Evolutionary conservation across 2,113 vertebrate genomes (phyloP), one percentile per base, ranked within the genome.

Genomic region (Chauna torquata): DNA sequence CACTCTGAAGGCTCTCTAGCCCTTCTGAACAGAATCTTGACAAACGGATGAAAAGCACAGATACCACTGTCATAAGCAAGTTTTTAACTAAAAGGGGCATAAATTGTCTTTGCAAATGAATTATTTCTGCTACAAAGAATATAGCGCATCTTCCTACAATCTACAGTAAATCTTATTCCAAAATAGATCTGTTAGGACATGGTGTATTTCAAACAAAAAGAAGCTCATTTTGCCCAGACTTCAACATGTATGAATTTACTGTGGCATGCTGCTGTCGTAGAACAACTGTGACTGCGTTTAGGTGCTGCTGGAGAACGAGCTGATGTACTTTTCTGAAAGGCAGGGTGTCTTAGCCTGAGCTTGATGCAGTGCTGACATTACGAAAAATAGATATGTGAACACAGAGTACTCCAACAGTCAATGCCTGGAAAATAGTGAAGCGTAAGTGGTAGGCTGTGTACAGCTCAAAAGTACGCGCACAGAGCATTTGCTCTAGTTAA

Each of bases 251-350:
- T 20, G 12, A 71, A 80, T 45, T 49, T 32, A 42, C n/a, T 42
- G 16, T 55, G 12, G 57, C 25, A 15, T 4, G 30, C 47, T 80
- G 77, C 55, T 68, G n/a, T 25, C 24, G 13, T 27, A 42, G 47
- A 77, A 44, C 54, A 16, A 13, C 3, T 5, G 28, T 23, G 49
- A 10, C 55, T 58, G 1, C 0, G 0, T 68, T 57, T 77, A 76
- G 47, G 30, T 42, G 45, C 45, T 88, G 52, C 86, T 16, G n/a
- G n/a, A 66, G 18, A 54, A 54, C 4, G 38, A 77, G 25, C 38
- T 34, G 52, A 28, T 23, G 20, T 64, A 68, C 27, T 25, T n/a
- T 34, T 58, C 57, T 55, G 42, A 59, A 84, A 81, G 82, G n/a
- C 28, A 69, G 71, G 38, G 32, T 42, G 12, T 49, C 44, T n/a